phyloP scores from a whole-genome alignment of 2,888 invertebrate genomes.

The Lamproptera curius region DNA sequence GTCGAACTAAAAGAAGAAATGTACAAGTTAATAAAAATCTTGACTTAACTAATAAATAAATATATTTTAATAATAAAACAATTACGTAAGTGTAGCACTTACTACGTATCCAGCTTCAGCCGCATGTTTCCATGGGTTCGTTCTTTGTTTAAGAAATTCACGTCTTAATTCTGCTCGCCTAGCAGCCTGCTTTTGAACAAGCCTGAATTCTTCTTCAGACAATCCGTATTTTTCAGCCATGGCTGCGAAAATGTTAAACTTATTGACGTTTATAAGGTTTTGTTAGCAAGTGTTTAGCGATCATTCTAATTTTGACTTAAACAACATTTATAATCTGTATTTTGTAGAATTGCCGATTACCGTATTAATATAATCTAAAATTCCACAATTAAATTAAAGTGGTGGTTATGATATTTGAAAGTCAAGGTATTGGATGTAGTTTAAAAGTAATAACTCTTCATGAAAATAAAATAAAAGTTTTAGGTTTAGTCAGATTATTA shows the following conservation, averaged over 20 bases:
- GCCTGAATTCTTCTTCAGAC: conserved; percentile 64
- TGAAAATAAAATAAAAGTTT: no score
- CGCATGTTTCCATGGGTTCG: conserved; percentile 85
- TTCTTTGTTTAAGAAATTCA: conserved; percentile 84
- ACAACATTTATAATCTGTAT: no score
- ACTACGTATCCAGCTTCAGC: conserved; percentile 84
- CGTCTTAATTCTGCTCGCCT: conserved; percentile 79
- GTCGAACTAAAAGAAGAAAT: conserved; percentile 84
- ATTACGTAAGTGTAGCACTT: conserved; percentile 75
- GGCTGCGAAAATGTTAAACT: conserved; percentile 22
- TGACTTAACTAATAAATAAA: not conserved
- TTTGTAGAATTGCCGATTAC: no score
- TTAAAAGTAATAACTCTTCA: no score
- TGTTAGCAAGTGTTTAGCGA: conserved; percentile 16
- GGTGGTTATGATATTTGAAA: no score
- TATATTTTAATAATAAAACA: conserved; percentile 24
- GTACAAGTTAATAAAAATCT: conserved; percentile 8
- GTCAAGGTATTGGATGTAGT: no score
- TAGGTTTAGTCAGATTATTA: no score
- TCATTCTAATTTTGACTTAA: no score
- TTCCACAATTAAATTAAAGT: no score
- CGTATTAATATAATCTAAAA: no score
- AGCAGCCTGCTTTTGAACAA: conserved; percentile 79
- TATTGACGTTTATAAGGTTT: conserved; percentile 18
- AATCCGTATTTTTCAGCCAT: conserved; percentile 76